Base-by-base conservation (phyloP, 2,113 vertebrate species). In the Dasyornis broadbenti region DNA sequence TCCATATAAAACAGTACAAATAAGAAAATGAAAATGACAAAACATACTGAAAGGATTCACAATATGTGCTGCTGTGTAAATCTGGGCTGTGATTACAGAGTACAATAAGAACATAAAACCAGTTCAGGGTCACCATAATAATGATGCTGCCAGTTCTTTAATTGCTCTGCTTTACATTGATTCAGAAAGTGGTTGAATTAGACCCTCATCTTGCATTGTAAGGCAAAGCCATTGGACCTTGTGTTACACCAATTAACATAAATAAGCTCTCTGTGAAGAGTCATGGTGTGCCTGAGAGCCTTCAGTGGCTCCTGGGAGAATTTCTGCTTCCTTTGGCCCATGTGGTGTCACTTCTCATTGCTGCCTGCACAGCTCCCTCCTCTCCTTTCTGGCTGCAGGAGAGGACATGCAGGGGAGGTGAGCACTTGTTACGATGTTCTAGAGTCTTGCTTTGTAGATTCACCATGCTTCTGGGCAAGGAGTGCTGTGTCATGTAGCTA, bases 171-270 rank as follows among this genome's bases (percentile, higher is more conserved):
- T 82, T 80, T 68, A 30, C 56, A 27, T 6, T 52, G 26, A 30
- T 59, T 60, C 31, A 54, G 50, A 69, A 77, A 45, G 28, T 23
- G 20, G 7, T 50, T 56, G 45, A 79, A 65, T 13, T 79, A 44
- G 66, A 72, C 17, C 10, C 37, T 76, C 0, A 0, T 28, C n/a
- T n/a, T 60, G 13, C 22, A 26, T 28, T 11, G 0, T 50, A 26
- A 92, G 33, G 21, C 30, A 81, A 73, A 80, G 39, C 7, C 76
- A 27, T 18, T 26, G 50, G 14, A 47, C 9, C 44, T 50, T 31
- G 20, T 54, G 20, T 52, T 56, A 39, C 28, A 78, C 21, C 27
- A 66, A 7, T 66, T 24, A 60, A 47, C 6, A 4, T 2, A 49
- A 79, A 64, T 17, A 15, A 42, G 49, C 14, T 11, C 7, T 35